These are phyloP conservation scores for Eidolon helvum DNA, from an alignment of 2,113 vertebrate genomes.

Conservation along the genomic window DNA sequence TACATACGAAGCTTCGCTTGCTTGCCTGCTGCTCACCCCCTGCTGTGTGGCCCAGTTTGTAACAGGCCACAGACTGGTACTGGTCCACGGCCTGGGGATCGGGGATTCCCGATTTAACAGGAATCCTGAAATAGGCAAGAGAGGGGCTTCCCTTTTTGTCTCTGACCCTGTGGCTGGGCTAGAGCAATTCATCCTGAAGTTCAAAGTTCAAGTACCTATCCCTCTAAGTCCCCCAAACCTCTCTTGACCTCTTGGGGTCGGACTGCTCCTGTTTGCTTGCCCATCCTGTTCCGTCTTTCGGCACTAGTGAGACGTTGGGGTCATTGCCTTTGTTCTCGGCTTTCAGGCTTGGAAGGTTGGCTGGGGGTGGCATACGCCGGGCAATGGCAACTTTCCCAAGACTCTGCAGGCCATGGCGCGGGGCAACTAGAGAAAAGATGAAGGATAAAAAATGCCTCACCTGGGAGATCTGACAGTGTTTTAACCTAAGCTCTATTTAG, in stretches of 20 bases:
- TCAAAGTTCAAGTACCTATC: background rate
- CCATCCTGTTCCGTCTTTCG: constrained; percentile 99
- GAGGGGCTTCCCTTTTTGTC: background rate
- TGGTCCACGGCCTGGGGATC: no score
- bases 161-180: background rate
- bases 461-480: background rate
- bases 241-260: constrained; percentile 94
- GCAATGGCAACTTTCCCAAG: constrained; percentile 97
- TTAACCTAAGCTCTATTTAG: background rate
- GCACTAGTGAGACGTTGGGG: constrained; percentile 95
- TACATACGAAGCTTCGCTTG: no score
- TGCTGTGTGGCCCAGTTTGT: no score
- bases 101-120: background rate
- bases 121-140: background rate
- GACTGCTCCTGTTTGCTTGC: constrained; percentile 97
- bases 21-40: no score
- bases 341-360: constrained; percentile 97
- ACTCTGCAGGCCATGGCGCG: constrained; percentile 98
- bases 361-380: constrained; percentile 96
- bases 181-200: background rate
- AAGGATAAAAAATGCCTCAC: constrained; percentile 24
- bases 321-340: constrained; percentile 98
- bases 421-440: constrained; percentile 85
- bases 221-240: background rate
- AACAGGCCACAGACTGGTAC: no score